These are phyloP conservation scores for Pollenia griseotomentosa DNA, from an alignment of 2,888 invertebrate species.

Conservation along the genomic window DNA sequence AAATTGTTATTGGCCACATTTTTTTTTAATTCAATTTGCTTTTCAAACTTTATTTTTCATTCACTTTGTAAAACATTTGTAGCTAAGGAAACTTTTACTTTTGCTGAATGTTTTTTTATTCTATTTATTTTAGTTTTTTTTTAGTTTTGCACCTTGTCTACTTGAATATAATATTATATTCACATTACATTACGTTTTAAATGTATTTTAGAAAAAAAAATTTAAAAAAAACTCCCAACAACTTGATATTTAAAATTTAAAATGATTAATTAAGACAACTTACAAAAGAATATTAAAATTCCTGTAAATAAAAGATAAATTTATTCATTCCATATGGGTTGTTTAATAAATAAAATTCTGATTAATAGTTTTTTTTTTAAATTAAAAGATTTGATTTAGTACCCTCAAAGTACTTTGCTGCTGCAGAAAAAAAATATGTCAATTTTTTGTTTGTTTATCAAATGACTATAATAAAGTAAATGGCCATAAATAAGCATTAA, in stretches of 20 bases:
- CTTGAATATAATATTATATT: slow-evolving; percentile 12
- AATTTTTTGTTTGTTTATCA: neutral
- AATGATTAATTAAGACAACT: slow-evolving; percentile 38
- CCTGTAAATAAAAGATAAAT: neutral
- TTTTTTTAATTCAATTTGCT: neutral
- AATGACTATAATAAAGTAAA: neutral
- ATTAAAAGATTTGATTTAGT: slow-evolving; percentile 39
- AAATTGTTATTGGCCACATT: slow-evolving; percentile 49
- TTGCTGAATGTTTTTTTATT: slow-evolving; percentile 30
- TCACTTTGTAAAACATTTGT: neutral
- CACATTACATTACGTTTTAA: slow-evolving; percentile 37
- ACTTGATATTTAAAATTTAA: slow-evolving; percentile 18
- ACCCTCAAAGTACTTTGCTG: slow-evolving; percentile 6
- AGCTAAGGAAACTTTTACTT: slow-evolving; percentile 62
- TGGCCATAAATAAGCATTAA: slow-evolving; percentile 17
- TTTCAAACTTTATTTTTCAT: slow-evolving; percentile 33
- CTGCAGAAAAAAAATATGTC: slow-evolving; percentile 3
- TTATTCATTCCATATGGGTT: neutral
- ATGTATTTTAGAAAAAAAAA: slow-evolving; percentile 3
- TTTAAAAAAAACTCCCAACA: slow-evolving; percentile 2
- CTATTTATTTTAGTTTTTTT: neutral
- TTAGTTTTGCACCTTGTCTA: slow-evolving; percentile 32
- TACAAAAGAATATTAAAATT: slow-evolving; percentile 46
- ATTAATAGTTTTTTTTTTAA: neutral
- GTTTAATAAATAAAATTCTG: neutral